Conservation (phyloP, 2,113 vertebrate genomes). For the Rhadina sibilatrix region DNA sequence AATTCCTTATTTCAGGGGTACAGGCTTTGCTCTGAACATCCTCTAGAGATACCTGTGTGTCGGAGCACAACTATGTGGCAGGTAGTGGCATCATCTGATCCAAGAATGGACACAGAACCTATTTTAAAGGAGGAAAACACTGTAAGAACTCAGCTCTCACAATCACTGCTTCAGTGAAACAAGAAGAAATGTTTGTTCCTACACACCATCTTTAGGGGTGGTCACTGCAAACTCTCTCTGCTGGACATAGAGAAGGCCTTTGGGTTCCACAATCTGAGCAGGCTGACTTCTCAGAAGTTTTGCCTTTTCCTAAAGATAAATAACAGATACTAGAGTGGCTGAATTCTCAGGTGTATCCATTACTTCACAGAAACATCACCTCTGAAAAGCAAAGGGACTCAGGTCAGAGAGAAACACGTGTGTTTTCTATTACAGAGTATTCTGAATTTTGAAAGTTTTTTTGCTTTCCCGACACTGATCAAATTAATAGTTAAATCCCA, state of each 20-base stretch:
- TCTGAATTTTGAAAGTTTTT: neutral
- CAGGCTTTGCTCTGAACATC: neutral
- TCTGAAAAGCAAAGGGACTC: conserved; percentile 32
- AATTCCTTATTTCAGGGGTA: neutral
- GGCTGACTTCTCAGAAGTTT: conserved; percentile 81
- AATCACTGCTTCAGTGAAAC: neutral
- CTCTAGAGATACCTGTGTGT: conserved; percentile 86
- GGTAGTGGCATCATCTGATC: conserved; percentile 95
- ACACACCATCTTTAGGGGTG: conserved; percentile 88
- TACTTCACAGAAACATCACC: neutral
- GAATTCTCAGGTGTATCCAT: conserved; percentile 44
- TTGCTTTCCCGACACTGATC: neutral
- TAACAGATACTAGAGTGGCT: conserved; percentile 55
- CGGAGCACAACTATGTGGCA: conserved; percentile 93
- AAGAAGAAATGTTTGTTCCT: neutral
- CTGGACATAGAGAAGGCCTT: conserved; percentile 90
- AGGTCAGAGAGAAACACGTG: accelerated
- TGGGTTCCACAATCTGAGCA: conserved; percentile 81
- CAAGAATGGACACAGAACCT: conserved; percentile 90
- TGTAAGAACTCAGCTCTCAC: neutral
- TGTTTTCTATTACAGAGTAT: neutral
- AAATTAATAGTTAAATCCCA: neutral
- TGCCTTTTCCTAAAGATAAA: conserved; percentile 85
- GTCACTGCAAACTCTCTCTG: conserved; percentile 95
- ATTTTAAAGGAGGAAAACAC: conserved; percentile 52